Evolutionary conservation across 2,797 vertebrate genomes (phyloP).

Genomic region (Amblyopsis hoosieri): DNA sequence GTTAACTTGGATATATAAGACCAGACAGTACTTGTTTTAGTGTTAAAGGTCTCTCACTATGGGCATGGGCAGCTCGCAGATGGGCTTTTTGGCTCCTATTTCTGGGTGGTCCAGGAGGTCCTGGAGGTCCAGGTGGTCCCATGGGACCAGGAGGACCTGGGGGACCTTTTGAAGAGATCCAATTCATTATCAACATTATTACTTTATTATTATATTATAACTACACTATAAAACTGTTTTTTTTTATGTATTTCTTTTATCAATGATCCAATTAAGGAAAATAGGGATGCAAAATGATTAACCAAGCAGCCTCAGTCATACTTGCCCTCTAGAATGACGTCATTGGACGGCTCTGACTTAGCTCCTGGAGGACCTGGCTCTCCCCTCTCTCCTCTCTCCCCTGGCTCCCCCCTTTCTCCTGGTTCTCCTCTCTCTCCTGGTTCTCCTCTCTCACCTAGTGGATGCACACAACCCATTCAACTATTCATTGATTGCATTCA

Average conservation of each 20-base stretch:
- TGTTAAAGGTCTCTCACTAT: slow-evolving; percentile 57
- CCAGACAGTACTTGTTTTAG: background rate
- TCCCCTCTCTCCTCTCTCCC: slow-evolving; percentile 74
- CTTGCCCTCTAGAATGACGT: slow-evolving; percentile 84
- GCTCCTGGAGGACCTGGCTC: slow-evolving; percentile 85
- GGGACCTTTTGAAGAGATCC: slow-evolving; percentile 37
- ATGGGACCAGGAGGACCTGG: slow-evolving; percentile 81
- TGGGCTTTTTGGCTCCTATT: slow-evolving; percentile 81
- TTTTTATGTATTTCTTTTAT: no score
- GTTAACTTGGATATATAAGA: background rate
- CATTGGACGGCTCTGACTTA: slow-evolving; percentile 82
- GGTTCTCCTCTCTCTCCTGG: slow-evolving; percentile 65
- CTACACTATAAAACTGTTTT: no score
- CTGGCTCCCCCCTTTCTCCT: slow-evolving; percentile 44
- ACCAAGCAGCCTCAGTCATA: background rate
- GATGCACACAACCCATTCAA: slow-evolving; percentile 45
- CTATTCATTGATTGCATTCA: background rate
- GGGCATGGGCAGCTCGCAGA: slow-evolving; percentile 69
- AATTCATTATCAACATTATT: background rate
- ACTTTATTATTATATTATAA: background rate
- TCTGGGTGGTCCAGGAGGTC: slow-evolving; percentile 80
- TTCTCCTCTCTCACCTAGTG: slow-evolving; percentile 73
- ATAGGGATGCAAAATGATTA: background rate
- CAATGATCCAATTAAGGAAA: background rate
- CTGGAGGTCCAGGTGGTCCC: slow-evolving; percentile 83